phyloP scores from a whole-genome alignment of 2,888 invertebrate species.

The Ctenicera cuprea region DNA sequence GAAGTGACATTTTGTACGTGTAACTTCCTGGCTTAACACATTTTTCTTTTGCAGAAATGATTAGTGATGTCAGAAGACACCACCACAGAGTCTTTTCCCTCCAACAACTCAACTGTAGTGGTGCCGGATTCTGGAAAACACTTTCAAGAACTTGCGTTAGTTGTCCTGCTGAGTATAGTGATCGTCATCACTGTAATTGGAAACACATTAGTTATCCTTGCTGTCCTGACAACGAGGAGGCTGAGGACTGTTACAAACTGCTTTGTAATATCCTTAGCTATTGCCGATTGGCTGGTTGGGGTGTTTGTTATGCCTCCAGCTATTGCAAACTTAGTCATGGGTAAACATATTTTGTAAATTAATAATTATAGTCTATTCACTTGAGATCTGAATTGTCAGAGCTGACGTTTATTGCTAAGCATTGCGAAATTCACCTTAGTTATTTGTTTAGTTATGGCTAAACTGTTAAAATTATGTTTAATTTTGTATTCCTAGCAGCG shows the following conservation, averaged over 20 bases:
- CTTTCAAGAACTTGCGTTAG: slow-evolving; percentile 76
- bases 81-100: slow-evolving; percentile 50
- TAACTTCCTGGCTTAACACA: background rate
- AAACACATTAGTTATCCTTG: slow-evolving; percentile 92
- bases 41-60: slow-evolving; percentile 66
- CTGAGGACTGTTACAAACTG: slow-evolving; percentile 95
- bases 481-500: too few relatives aligned
- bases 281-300: slow-evolving; percentile 94
- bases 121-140: slow-evolving; percentile 53
- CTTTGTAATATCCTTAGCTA: slow-evolving; percentile 95
- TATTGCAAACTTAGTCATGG: slow-evolving; percentile 90
- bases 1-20: background rate
- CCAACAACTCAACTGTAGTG: slow-evolving; percentile 52
- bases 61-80: slow-evolving; percentile 68
- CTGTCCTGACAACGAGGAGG: slow-evolving; percentile 90
- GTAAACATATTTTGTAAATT: slow-evolving; percentile 73
- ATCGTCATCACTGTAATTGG: slow-evolving; percentile 87
- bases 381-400: too few relatives aligned
- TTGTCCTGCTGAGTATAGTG: slow-evolving; percentile 79
- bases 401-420: too few relatives aligned
- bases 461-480: too few relatives aligned
- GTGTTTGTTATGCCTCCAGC: slow-evolving; percentile 97
- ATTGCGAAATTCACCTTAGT: too few relatives aligned
- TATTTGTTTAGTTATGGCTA: too few relatives aligned
- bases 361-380: background rate